Base-by-base conservation (phyloP, 1,140 invertebrate species). In the Drosophila erecta region DNA sequence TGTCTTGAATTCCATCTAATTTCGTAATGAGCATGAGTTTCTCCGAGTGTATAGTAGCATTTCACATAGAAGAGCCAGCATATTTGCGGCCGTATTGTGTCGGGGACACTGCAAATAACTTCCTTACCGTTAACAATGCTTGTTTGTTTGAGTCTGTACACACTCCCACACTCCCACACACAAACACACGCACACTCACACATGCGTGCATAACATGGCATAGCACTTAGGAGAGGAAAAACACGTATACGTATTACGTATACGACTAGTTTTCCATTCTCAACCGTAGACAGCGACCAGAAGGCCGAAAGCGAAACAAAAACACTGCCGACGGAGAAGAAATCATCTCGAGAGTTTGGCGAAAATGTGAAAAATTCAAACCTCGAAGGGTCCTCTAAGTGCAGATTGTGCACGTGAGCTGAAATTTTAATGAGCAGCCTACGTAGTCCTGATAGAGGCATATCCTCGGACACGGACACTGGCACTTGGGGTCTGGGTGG, bases 321-420 rank as follows among this genome's bases (percentile, higher is more conserved):
- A 47, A 49, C 49, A 51, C 24, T 15, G 47, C 40, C 24, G 15
- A 27, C 22, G 22, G 0, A 24, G 41, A 37, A 47, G 41, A 71
- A 72, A 72, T 53, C 67, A 72, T 72, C 67, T 72, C 22, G 27
- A 72, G 66, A 72, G 67, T 47, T 72, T 72, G 46, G 76, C 76
- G 59, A 84, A 85, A 79, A 84, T 84, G 81, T 84, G 81, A 84
- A 85, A 87, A 87, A 85, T 87, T 81, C 81, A 87, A 85, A 85
- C 84, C 83, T 81, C 60, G 73, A 81, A 87, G 76, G 83, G 81
- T 87, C 83, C 70, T 81, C 76, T 81, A 87, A 85, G 81, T 85
- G 81, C 81, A 85, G 81, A 85, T 85, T 85, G 81, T 74, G 78
- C 80, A 86, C 81, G 81, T 86, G 81, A 72, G 41, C 64, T 87